Conservation (phyloP, 2,113 vertebrate species). For the Girardinichthys multiradiatus region DNA sequence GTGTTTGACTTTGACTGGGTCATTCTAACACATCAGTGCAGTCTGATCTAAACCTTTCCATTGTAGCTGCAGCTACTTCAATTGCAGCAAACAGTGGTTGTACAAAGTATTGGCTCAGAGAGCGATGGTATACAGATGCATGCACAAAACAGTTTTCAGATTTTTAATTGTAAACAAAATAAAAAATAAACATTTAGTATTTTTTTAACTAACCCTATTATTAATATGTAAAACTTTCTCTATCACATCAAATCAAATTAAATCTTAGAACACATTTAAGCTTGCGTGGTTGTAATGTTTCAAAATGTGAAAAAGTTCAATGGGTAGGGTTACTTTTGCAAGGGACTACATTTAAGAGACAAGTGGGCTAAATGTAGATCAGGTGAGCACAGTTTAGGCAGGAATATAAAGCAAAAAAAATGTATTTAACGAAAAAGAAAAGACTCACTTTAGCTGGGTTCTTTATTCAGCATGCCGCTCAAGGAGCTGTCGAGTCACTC, state of each 20-base stretch:
- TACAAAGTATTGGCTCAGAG: too few relatives aligned
- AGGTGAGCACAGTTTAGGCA: slow-evolving; percentile 34
- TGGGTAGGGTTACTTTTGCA: neutral
- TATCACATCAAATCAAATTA: neutral
- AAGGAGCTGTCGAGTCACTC: slow-evolving; percentile 67
- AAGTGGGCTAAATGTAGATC: neutral
- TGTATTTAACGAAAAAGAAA: slow-evolving; percentile 22
- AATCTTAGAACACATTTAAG: neutral
- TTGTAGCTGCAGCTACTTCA: too few relatives aligned
- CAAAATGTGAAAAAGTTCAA: neutral
- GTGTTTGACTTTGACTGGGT: too few relatives aligned
- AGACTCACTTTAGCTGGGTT: slow-evolving; percentile 43
- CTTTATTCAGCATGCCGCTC: slow-evolving; percentile 69
- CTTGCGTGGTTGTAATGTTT: neutral
- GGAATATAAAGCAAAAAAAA: slow-evolving; percentile 7
- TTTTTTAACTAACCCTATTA: too few relatives aligned
- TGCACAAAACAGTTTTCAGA: too few relatives aligned
- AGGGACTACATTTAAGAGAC: neutral
- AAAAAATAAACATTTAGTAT: too few relatives aligned
- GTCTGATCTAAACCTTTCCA: too few relatives aligned
- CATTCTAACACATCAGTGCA: too few relatives aligned
- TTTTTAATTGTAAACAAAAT: too few relatives aligned
- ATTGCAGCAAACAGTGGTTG: too few relatives aligned
- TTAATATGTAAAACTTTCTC: too few relatives aligned
- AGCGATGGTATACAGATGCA: too few relatives aligned